These are phyloP conservation scores for Luehdorfia chinensis DNA, from an alignment of 1,140 invertebrate genomes.

Conservation along the genomic window DNA sequence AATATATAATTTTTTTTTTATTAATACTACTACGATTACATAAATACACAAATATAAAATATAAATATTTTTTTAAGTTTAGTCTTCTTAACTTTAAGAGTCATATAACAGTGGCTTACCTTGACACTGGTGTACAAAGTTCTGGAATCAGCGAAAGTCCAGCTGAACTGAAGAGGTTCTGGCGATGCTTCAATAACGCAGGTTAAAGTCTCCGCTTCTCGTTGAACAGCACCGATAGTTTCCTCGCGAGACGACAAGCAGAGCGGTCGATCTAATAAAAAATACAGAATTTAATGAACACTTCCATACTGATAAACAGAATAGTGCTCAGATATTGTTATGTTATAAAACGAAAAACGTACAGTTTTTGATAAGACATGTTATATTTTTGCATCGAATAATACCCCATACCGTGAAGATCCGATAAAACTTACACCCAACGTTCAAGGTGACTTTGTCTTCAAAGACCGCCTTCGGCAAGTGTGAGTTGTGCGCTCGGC, in stretches of 20 bases:
- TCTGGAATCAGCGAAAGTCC: slow-evolving; percentile 57
- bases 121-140: slow-evolving; percentile 54
- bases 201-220: slow-evolving; percentile 45
- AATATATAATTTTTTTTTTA: no score
- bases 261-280: slow-evolving; percentile 41
- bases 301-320: no score
- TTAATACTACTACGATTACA: no score
- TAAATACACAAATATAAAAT: no score
- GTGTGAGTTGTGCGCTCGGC: slow-evolving; percentile 53
- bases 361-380: no score
- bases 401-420: no score
- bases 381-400: no score
- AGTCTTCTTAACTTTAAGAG: no score
- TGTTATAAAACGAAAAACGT: no score
- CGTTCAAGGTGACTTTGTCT: slow-evolving; percentile 52
- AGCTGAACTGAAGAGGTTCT: slow-evolving; percentile 55
- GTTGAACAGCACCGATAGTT: slow-evolving; percentile 34
- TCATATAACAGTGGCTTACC: slow-evolving; percentile 20
- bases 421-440: slow-evolving; percentile 64
- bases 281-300: slow-evolving; percentile 1
- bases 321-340: no score
- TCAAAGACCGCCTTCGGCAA: slow-evolving; percentile 41
- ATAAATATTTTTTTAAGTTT: no score
- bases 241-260: slow-evolving; percentile 41
- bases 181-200: slow-evolving; percentile 52